Evolutionary conservation across 2,888 invertebrate genomes (phyloP), one percentile per base, ranked within the genome.

Genomic region (Zygaena filipendulae): DNA sequence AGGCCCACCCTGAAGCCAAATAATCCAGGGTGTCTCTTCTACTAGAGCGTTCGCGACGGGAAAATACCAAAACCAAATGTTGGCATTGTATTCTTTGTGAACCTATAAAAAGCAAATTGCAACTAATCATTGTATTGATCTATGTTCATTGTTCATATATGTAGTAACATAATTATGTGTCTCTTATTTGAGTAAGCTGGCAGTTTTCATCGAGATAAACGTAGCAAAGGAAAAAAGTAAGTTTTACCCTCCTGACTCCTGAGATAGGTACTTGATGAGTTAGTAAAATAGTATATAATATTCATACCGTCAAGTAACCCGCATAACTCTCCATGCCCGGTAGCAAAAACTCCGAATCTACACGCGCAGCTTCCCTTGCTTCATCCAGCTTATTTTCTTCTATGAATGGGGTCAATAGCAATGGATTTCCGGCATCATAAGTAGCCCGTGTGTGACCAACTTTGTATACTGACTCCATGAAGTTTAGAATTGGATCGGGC

Each of bases 31-130:
- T 7, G 82, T 82, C 4, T 75, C 64, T 23, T 75, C 71, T 5
- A 79, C 59, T 1, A 72, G 56, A 47, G 75, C 54, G 6, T 67
- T 71, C 40, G 82, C 66, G 0, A 90, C 86, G 0, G 91, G 91
- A 61, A 92, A 90, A 55, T 90, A 92, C 92, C 92, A 92, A 67
- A 92, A 92, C 80, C 90, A 92, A 38, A 91, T 71, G 56, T 93
- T 92, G 4, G 91, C 88, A 50, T 90, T 85, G 55, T 82, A 87
- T 27, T 83, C 69, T 56, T 90, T 87, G 59, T 93, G 87, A 1
- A 93, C 92, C 38, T 92, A 43, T 6, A 41, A 35, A n/a, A 29
- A 10, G 13, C 11, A 20, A 20, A 20, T 16, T 16, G n/a, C n/a
- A n/a, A n/a, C n/a, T n/a, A n/a, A n/a, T n/a, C n/a, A n/a, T n/a